Evolutionary conservation across 2,797 vertebrate genomes (phyloP).

Genomic region (Xyrichtys novacula): DNA sequence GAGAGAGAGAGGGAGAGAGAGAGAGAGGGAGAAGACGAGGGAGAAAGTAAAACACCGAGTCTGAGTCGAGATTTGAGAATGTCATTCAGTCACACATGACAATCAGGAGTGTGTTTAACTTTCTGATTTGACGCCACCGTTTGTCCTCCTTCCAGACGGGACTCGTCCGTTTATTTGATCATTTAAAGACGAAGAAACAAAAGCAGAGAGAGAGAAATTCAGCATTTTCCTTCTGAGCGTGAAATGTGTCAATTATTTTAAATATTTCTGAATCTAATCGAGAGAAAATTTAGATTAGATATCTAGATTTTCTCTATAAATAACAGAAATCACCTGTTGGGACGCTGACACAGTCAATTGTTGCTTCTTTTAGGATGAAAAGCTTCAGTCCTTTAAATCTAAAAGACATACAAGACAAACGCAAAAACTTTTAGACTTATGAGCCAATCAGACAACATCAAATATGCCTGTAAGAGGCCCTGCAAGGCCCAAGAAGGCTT

Average conservation of each 20-base stretch:
- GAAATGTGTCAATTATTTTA: not conserved
- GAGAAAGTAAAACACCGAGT: constrained; percentile 58
- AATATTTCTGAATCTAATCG: not conserved
- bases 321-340: too few species aligned
- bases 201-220: not conserved
- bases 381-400: not conserved
- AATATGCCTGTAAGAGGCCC: not conserved
- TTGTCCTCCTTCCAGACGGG: not conserved
- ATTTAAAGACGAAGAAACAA: too few species aligned
- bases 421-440: too few species aligned
- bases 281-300: too few species aligned
- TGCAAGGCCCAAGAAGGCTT: not conserved
- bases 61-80: constrained; percentile 75
- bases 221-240: not conserved
- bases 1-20: constrained; percentile 7
- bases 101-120: constrained; percentile 61
- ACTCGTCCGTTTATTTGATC: not conserved
- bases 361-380: not conserved
- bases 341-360: too few species aligned
- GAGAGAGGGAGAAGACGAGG: constrained; percentile 5
- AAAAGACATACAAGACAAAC: not conserved
- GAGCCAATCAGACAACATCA: too few species aligned
- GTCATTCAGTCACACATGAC: constrained; percentile 70
- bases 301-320: too few species aligned
- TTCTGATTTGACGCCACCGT: constrained; percentile 31